These are phyloP conservation scores for Lithophane semibrunnea DNA, from an alignment of 2,888 invertebrate genomes.

Conservation along the genomic window DNA sequence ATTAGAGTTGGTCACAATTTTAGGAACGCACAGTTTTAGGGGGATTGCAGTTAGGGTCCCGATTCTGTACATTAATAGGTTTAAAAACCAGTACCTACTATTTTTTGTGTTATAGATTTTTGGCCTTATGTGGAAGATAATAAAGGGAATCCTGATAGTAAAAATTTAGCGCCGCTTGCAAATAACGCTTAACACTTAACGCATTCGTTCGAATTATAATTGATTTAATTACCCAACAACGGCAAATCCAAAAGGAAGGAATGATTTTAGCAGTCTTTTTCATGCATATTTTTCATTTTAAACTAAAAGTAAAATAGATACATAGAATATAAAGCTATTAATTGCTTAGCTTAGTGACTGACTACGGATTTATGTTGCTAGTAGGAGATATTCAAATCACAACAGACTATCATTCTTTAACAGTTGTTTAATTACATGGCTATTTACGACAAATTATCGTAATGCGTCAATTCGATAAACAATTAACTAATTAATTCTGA, in stretches of 20 bases:
- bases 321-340: neutral
- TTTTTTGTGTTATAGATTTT: neutral
- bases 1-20: constrained; percentile 33
- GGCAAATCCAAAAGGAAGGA: too few relatives aligned
- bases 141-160: neutral
- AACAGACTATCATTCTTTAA: too few relatives aligned
- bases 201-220: neutral
- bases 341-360: neutral
- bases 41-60: neutral
- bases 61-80: neutral
- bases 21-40: neutral
- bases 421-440: neutral
- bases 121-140: neutral
- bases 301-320: neutral
- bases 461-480: neutral
- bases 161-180: neutral
- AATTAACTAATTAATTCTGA: neutral
- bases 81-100: neutral
- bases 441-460: neutral
- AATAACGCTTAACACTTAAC: neutral
- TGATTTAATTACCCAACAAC: too few relatives aligned
- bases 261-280: too few relatives aligned
- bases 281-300: too few relatives aligned
- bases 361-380: neutral
- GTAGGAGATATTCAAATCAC: neutral